phyloP scores from a whole-genome alignment of 2,888 invertebrate genomes.

The Myopa testacea region DNA sequence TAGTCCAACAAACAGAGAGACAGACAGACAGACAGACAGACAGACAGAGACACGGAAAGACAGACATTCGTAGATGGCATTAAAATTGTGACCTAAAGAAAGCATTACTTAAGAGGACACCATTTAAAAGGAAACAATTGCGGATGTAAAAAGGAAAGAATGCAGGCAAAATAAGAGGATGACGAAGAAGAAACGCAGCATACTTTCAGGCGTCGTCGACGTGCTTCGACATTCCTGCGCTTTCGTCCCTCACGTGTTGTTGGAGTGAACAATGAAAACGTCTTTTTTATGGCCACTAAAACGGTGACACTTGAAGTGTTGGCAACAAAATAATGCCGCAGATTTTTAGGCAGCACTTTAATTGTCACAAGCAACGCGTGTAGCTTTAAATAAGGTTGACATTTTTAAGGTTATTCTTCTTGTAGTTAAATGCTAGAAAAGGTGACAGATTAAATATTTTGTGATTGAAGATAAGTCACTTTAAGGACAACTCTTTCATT shows the following conservation, averaged over 20 bases:
- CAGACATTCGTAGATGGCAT: conserved; percentile 13
- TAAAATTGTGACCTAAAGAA: conserved; percentile 28
- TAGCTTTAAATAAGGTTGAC: too few species aligned
- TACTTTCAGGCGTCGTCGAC: background rate
- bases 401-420: too few species aligned
- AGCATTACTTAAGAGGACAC: background rate
- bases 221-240: background rate
- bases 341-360: too few species aligned
- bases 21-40: background rate
- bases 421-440: too few species aligned
- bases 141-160: background rate
- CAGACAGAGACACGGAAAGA: background rate
- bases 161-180: background rate
- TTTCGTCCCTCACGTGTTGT: background rate
- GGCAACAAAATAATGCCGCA: background rate
- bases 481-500: too few species aligned
- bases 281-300: background rate
- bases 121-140: background rate
- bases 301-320: background rate
- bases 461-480: too few species aligned
- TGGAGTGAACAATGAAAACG: background rate
- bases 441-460: too few species aligned
- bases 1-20: background rate
- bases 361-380: too few species aligned
- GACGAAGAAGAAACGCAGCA: background rate